phyloP scores from a whole-genome alignment of 2,113 vertebrate genomes.

The Solea senegalensis region DNA sequence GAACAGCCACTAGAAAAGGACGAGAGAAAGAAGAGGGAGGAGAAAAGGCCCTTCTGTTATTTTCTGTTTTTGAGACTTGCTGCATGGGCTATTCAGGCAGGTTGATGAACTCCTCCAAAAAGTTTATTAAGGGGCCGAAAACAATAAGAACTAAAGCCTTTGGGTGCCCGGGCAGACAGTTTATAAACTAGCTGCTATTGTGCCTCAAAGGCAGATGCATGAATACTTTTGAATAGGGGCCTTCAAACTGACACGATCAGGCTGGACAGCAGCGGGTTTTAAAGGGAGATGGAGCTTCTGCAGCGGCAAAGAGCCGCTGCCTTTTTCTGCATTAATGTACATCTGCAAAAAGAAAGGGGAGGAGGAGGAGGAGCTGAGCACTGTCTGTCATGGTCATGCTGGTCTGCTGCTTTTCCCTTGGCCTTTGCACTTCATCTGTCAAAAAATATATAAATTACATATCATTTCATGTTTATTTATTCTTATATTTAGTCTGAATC shows the following conservation, averaged over 20 bases:
- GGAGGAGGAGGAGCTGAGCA: constrained; percentile 71
- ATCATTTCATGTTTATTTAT: constrained; percentile 18
- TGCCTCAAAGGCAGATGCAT: constrained; percentile 93
- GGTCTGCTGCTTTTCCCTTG: neutral
- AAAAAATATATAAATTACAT: neutral
- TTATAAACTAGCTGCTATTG: constrained; percentile 96
- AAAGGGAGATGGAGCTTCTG: constrained; percentile 84
- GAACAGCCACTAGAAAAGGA: constrained; percentile 77
- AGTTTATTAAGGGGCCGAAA: constrained; percentile 98
- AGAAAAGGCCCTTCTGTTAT: constrained; percentile 90
- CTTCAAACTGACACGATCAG: constrained; percentile 98
- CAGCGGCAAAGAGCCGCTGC: constrained; percentile 68
- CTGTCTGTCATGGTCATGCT: constrained; percentile 57
- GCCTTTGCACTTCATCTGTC: constrained; percentile 19
- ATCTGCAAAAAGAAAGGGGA: constrained; percentile 85
- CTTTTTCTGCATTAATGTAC: constrained; percentile 90
- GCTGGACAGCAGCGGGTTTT: constrained; percentile 95
- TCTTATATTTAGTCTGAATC: neutral
- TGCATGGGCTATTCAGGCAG: constrained; percentile 94
- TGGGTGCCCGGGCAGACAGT: constrained; percentile 92
- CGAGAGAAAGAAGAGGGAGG: constrained; percentile 75
- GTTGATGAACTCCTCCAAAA: constrained; percentile 99
- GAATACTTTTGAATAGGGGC: constrained; percentile 96
- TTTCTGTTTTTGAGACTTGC: constrained; percentile 90
- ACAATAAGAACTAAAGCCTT: constrained; percentile 93